These are phyloP conservation scores for Nesoenas mayeri DNA, from an alignment of 2,113 vertebrate species.

Conservation along the genomic window DNA sequence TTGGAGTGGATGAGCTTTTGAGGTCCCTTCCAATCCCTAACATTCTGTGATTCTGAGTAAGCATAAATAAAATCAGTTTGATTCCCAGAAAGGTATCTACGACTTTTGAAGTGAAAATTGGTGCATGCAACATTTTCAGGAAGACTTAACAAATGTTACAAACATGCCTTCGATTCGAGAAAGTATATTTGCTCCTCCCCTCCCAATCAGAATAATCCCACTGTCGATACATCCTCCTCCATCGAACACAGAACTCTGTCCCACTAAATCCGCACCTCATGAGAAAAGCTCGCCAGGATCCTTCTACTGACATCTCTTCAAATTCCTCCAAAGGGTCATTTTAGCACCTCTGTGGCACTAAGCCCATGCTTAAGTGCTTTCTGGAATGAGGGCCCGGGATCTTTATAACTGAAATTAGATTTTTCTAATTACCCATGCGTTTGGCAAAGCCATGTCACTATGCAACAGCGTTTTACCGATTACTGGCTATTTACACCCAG, in stretches of 20 bases:
- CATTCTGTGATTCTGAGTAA: not conserved
- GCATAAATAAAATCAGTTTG: not conserved
- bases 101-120: not conserved
- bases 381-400: not conserved
- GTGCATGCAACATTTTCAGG: not conserved
- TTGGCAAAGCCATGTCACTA: not conserved
- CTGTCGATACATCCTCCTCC: not conserved
- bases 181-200: not conserved
- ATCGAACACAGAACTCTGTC: not conserved
- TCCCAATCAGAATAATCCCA: not conserved
- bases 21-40: too few relatives aligned
- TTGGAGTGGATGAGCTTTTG: too few relatives aligned
- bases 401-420: not conserved
- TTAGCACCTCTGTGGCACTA: conserved; percentile 21
- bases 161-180: not conserved
- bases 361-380: conserved; percentile 21
- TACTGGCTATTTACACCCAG: conserved; percentile 43
- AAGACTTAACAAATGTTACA: not conserved
- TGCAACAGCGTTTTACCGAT: conserved; percentile 23
- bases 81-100: not conserved
- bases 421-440: not conserved
- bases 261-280: not conserved
- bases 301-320: not conserved
- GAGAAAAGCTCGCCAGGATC: not conserved
- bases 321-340: not conserved